Evolutionary conservation across 2,113 vertebrate species (phyloP).

Genomic region (Rhinoderma darwinii): DNA sequence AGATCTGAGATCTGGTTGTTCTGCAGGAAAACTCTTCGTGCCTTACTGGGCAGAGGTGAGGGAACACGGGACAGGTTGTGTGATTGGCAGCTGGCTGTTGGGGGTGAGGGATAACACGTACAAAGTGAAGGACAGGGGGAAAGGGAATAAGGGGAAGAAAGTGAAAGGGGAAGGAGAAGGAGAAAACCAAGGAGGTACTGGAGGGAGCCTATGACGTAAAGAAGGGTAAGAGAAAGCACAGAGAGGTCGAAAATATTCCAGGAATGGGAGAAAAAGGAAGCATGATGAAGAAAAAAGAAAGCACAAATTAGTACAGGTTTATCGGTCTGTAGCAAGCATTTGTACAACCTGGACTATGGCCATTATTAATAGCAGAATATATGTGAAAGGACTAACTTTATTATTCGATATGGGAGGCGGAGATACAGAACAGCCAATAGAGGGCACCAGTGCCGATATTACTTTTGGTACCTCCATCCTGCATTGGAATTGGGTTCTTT

Average conservation of each 20-base stretch:
- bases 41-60: conserved; percentile 83
- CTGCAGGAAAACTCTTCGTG: conserved; percentile 95
- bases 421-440: background rate
- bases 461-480: no score
- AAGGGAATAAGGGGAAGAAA: conserved; percentile 49
- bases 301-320: background rate
- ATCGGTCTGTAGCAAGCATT: background rate
- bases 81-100: conserved; percentile 98
- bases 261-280: background rate
- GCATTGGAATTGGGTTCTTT: no score
- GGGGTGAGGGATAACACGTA: conserved; percentile 93
- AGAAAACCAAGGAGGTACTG: conserved; percentile 64
- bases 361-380: background rate
- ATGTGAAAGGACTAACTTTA: background rate
- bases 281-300: background rate
- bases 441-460: no score
- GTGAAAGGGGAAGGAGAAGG: conserved; percentile 52
- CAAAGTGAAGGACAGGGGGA: conserved; percentile 85
- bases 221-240: background rate
- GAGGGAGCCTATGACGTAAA: conserved; percentile 21
- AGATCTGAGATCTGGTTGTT: conserved; percentile 95
- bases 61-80: conserved; percentile 94
- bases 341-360: background rate
- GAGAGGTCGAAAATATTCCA: background rate
- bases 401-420: background rate